Evolutionary conservation across 1,140 invertebrate species (phyloP).

Genomic region (Caerostris darwini): DNA sequence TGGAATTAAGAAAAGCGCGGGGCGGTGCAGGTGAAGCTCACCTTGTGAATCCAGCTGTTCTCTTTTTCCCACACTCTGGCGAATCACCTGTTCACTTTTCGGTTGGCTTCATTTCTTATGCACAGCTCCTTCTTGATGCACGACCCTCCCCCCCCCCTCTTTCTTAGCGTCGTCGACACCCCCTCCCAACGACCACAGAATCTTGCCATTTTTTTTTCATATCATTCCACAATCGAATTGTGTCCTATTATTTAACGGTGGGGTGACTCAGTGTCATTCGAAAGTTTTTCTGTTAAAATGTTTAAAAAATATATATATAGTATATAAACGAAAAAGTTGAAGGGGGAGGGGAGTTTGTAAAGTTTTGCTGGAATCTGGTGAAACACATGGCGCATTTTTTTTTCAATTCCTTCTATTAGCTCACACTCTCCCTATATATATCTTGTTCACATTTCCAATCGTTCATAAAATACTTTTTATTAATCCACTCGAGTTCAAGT

Average conservation of each 20-base stretch:
- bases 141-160: not conserved
- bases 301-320: no score
- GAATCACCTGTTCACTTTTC: slow-evolving; percentile 56
- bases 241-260: slow-evolving; percentile 20
- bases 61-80: slow-evolving; percentile 71
- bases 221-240: not conserved
- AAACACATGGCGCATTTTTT: not conserved
- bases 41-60: slow-evolving; percentile 75
- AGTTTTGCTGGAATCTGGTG: not conserved
- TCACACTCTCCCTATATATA: no score
- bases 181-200: not conserved
- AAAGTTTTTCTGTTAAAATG: not conserved
- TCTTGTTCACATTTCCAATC: no score
- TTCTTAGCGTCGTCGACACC: not conserved
- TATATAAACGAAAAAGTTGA: not conserved
- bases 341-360: not conserved
- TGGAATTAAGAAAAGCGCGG: slow-evolving; percentile 49
- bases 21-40: slow-evolving; percentile 53
- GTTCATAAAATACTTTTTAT: no score
- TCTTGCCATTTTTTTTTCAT: not conserved
- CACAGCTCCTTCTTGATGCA: not conserved
- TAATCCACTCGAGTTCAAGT: no score
- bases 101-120: slow-evolving; percentile 39
- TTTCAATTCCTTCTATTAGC: no score
- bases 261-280: slow-evolving; percentile 55